Base-by-base conservation (phyloP, 1,140 invertebrate genomes). In the Lethrus apterus region DNA sequence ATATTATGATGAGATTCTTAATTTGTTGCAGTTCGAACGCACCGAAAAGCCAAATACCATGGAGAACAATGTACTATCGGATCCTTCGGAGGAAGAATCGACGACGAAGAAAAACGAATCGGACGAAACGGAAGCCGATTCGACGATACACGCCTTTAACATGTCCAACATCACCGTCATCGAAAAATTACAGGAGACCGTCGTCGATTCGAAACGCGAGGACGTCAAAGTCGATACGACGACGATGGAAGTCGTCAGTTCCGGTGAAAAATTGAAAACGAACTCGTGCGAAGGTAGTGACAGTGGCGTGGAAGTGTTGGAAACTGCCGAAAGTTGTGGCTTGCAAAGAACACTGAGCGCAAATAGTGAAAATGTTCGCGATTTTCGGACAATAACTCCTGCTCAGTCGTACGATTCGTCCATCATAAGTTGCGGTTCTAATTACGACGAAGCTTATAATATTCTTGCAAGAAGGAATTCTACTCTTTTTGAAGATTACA, bases 281-380 rank as follows among this genome's bases (percentile, higher is more conserved):
- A 45, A 24, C 11, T 52, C 54, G 1, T 64, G 73, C 46, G 80
- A 84, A 45, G 85, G 83, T 19, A 86, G 83, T 57, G 84, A 87
- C 58, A 86, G 84, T 55, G 84, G 84, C 1, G 80, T 87, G 2
- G 84, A 86, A 57, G 73, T 79, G 7, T 77, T 80, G 21, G 80
- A 71, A 34, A 62, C 60, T 2, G 70, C 71, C 45, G 64, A 67
- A 8, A 56, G 59, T 7, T 5, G 19, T 19, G 65, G 68, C 8
- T 49, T 68, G 31, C 65, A 71, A 30, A 63, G 75, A 35, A 69
- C 70, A 17, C 57, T 73, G 15, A 77, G 74, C 54, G 70, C 68
- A 23, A 76, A 72, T 50, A 78, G 80, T 52, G 1, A 75, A 70
- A 48, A 78, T 77, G 54, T 76, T 73, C 30, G 78, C 76, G 54